Base-by-base conservation (phyloP, 2,113 vertebrate species). In the Plecturocebus donacophilus region DNA sequence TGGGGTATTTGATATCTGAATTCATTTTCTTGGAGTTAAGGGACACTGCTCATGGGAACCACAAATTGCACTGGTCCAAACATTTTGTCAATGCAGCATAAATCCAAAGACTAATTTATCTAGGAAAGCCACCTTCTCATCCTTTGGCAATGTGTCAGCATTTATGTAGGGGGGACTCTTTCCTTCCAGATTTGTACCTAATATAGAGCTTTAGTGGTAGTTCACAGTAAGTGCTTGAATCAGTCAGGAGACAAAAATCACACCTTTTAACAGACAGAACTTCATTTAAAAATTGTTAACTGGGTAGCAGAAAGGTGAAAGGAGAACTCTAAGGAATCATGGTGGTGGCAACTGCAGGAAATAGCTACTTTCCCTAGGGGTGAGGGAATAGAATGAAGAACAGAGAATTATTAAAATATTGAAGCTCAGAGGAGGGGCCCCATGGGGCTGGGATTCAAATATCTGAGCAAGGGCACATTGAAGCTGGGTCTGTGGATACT, bases 11-110 rank as follows among this genome's bases (percentile, higher is more conserved):
- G 84, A 23, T 66, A 76, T 79, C 58, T 83, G 83, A 79, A 84
- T 84, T 38, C 64, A 73, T 66, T 80, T 94, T 80, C 83, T 91
- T n/a, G 79, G 83, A 73, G 40, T 89, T 38, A 86, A 92, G 73
- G 61, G 21, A n/a, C 40, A 84, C 42, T 42, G 27, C 38, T 45
- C 84, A 23, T 49, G 87, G 92, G 54, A 94, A 85, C 23, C 83
- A 73, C 61, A 47, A 56, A 58, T 47, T 64, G 30, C n/a, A 42
- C 27, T 80, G 83, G 73, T 66, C 25, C 77, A 71, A 70, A 79
- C 40, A 19, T 94, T 88, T 89, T 45, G 56, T 38, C 52, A 80
- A 20, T 85, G 96, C 54, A 56, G 61, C 71, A 89, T 79, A 71
- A 73, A 66, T 35, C 66, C n/a, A 92, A 89, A 84, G 58, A 52